Evolutionary conservation across 2,113 vertebrate species (phyloP).

Genomic region (Cololabis saira): DNA sequence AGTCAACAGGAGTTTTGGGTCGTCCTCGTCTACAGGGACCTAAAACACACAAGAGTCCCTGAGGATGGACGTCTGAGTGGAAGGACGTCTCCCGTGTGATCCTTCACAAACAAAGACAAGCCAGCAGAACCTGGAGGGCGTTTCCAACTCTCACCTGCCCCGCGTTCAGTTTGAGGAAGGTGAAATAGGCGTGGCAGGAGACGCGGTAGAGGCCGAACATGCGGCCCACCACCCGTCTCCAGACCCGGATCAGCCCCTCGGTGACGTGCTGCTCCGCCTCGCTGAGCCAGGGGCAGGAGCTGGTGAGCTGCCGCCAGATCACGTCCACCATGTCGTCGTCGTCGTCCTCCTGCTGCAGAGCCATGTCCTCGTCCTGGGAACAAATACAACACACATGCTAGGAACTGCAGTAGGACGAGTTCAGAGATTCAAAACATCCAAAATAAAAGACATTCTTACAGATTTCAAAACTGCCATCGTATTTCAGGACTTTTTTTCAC

Average conservation of each 20-base stretch:
- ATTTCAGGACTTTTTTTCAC: too few species aligned
- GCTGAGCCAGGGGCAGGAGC: slow-evolving; percentile 92
- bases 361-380: slow-evolving; percentile 94
- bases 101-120: too few species aligned
- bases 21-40: slow-evolving; percentile 91
- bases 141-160: slow-evolving; percentile 85
- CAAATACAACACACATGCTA: too few species aligned
- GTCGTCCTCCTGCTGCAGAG: slow-evolving; percentile 92
- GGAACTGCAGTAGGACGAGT: too few species aligned
- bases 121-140: neutral
- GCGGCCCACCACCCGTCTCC: slow-evolving; percentile 94
- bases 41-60: slow-evolving; percentile 51
- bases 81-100: neutral
- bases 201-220: slow-evolving; percentile 97
- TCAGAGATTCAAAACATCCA: too few species aligned
- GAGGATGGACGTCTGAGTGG: neutral
- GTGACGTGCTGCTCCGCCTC: slow-evolving; percentile 90
- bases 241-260: slow-evolving; percentile 93
- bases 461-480: too few species aligned
- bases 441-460: too few species aligned
- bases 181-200: slow-evolving; percentile 97
- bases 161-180: slow-evolving; percentile 96
- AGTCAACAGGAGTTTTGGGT: slow-evolving; percentile 86
- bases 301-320: slow-evolving; percentile 92
- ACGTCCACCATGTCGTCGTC: slow-evolving; percentile 98